A percentile compares a stretch with the other conserved stretches of the same genome.
phyloP scores from a whole-genome alignment of 2,888 invertebrate genomes.

The Neuroscelio doddi region DNA sequence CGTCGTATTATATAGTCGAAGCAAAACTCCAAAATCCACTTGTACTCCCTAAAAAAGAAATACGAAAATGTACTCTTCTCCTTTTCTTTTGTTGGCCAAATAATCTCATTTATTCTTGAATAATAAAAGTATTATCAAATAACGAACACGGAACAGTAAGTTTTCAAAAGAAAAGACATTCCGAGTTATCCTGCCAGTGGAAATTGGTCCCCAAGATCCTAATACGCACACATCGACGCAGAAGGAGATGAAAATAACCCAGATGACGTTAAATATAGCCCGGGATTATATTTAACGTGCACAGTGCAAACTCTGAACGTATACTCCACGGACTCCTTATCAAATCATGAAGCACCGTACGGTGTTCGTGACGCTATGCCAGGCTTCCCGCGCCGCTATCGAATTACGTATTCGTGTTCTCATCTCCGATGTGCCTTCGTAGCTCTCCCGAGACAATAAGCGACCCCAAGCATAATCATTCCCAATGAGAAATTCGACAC shows the following conservation, averaged over 20 bases:
- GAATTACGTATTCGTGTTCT: conserved; percentile 52
- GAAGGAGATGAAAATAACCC: too few relatives aligned
- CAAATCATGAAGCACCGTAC: conserved; percentile 47
- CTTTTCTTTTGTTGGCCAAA: too few relatives aligned
- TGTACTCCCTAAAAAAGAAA: not conserved
- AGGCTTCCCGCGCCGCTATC: conserved; percentile 46
- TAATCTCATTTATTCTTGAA: too few relatives aligned
- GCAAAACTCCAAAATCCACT: not conserved
- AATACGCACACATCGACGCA: too few relatives aligned
- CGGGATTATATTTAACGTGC: too few relatives aligned
- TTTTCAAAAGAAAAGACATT: too few relatives aligned
- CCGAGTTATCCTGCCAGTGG: too few relatives aligned
- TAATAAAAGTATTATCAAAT: too few relatives aligned
- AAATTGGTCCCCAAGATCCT: too few relatives aligned
- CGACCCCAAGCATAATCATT: conserved; percentile 45
- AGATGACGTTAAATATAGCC: too few relatives aligned
- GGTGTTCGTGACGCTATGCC: conserved; percentile 1
- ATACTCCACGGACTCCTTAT: conserved; percentile 45
- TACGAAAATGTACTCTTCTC: too few relatives aligned
- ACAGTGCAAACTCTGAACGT: not conserved
- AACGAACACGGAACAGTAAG: too few relatives aligned
- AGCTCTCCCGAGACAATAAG: conserved; percentile 49
- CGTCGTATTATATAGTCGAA: not conserved
- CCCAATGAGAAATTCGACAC: conserved; percentile 52
- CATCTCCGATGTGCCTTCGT: conserved; percentile 8